These are phyloP conservation scores for Melolontha melolontha DNA, from an alignment of 2,888 invertebrate species.

Conservation along the genomic window DNA sequence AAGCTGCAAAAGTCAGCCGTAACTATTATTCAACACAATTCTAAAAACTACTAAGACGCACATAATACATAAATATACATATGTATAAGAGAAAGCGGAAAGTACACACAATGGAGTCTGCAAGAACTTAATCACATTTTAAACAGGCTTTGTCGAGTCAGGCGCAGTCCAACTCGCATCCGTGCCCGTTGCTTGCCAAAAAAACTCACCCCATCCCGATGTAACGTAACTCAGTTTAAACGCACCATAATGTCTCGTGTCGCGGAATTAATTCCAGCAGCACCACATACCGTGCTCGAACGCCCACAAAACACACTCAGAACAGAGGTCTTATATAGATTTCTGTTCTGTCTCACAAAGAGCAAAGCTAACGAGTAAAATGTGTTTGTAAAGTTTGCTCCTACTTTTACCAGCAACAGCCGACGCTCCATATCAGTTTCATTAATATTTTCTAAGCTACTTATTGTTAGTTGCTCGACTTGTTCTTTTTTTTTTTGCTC, in stretches of 20 bases:
- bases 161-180: conserved; percentile 22
- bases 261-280: conserved; percentile 33
- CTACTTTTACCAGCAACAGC: conserved; percentile 6
- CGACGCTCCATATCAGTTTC: conserved; percentile 17
- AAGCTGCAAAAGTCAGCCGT: no score
- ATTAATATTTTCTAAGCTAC: conserved; percentile 36
- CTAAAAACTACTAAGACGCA: no score
- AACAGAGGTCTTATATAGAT: conserved; percentile 36
- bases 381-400: conserved; percentile 25
- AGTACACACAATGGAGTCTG: conserved; percentile 12
- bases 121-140: conserved; percentile 32
- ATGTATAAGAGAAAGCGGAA: conserved; percentile 1
- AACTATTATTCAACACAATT: no score
- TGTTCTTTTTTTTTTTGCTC: conserved; percentile 9
- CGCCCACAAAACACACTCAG: conserved; percentile 23
- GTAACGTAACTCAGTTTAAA: conserved; percentile 29
- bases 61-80: not conserved
- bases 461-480: conserved; percentile 29
- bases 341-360: conserved; percentile 29
- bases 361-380: conserved; percentile 32
- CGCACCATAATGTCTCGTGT: conserved; percentile 31
- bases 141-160: conserved; percentile 29
- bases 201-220: conserved; percentile 8
- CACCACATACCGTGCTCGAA: conserved; percentile 30
- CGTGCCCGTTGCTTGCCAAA: conserved; percentile 12